Conservation (phyloP, 2,113 vertebrate species). For the Bufo bufo region DNA sequence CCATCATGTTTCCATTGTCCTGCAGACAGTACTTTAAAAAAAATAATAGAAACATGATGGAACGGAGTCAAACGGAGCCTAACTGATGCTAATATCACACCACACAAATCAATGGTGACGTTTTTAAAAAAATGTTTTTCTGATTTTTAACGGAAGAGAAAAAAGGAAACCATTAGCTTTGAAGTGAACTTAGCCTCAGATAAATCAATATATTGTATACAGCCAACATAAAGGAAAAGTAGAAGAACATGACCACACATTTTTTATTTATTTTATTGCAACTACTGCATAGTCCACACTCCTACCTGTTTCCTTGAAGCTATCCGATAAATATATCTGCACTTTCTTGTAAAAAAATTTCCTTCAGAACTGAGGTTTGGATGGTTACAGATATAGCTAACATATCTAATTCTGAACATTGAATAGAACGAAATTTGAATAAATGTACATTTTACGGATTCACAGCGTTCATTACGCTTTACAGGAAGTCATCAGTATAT, state of each 20-base stretch:
- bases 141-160: too few species aligned
- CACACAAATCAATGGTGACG: too few species aligned
- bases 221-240: background rate
- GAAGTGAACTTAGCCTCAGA: background rate
- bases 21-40: too few species aligned
- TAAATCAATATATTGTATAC: background rate
- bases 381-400: background rate
- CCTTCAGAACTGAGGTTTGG: background rate
- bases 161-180: too few species aligned
- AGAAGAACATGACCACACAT: background rate
- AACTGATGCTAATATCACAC: too few species aligned
- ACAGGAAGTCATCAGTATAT: background rate
- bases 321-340: background rate
- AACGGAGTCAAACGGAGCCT: too few species aligned
- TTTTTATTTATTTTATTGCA: background rate
- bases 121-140: too few species aligned
- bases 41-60: too few species aligned
- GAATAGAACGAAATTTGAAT: background rate
- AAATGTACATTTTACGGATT: background rate
- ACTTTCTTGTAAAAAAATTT: background rate
- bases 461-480: background rate
- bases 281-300: background rate
- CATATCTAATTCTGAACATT: background rate
- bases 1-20: too few species aligned
- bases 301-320: background rate